These are phyloP conservation scores for Pachycephus smyrnensis DNA, from an alignment of 2,888 invertebrate species.

Conservation along the genomic window DNA sequence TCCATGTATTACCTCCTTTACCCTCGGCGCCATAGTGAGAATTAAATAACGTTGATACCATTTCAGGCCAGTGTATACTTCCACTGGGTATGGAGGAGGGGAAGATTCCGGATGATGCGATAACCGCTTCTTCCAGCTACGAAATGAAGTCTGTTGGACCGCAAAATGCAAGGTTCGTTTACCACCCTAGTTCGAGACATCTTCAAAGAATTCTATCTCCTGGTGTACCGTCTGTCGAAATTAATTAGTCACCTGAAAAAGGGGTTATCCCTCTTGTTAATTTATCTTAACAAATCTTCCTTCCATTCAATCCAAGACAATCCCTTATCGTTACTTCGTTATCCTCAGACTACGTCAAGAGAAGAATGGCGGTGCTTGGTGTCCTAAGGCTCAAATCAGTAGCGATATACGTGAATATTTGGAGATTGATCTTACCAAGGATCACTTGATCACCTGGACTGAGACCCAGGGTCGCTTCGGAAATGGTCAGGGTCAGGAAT, in stretches of 20 bases:
- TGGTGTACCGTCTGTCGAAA: not conserved
- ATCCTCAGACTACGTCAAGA: slow-evolving; percentile 83
- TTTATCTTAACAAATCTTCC: not conserved
- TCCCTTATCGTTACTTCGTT: not conserved
- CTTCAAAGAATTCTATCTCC: not conserved
- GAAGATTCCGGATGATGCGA: slow-evolving; percentile 84
- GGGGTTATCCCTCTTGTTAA: not conserved
- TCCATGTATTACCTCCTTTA: not conserved
- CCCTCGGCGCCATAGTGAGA: slow-evolving; percentile 7
- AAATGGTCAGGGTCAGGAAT: slow-evolving; percentile 91
- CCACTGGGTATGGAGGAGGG: slow-evolving; percentile 91
- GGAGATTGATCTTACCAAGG: slow-evolving; percentile 81
- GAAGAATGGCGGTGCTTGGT: slow-evolving; percentile 92
- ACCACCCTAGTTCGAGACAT: not conserved
- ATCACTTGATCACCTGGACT: slow-evolving; percentile 84
- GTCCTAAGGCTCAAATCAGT: slow-evolving; percentile 85
- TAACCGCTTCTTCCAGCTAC: slow-evolving; percentile 87
- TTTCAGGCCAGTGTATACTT: slow-evolving; percentile 76
- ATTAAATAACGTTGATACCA: slow-evolving; percentile 45
- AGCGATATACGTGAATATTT: slow-evolving; percentile 83
- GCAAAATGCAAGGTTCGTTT: slow-evolving; percentile 83
- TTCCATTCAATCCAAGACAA: not conserved
- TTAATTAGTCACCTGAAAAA: not conserved
- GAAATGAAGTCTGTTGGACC: slow-evolving; percentile 90
- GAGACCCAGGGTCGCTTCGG: slow-evolving; percentile 94